Evolutionary conservation across 2,113 vertebrate species (phyloP).

Genomic region (Benitochromis conjunctus): DNA sequence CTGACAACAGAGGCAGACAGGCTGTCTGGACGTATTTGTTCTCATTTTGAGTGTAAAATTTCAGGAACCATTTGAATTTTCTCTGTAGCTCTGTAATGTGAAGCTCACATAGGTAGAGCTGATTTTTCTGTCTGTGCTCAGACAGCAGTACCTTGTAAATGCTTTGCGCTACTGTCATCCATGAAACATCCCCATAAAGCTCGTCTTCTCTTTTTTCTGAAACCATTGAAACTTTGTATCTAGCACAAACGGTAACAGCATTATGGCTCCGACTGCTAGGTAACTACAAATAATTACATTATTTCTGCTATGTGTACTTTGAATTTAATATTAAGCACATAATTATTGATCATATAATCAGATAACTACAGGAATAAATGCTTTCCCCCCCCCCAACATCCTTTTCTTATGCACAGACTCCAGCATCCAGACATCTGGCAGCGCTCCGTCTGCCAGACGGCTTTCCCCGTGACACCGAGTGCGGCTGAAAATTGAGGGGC

Average conservation of each 20-base stretch:
- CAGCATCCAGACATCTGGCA: constrained; percentile 46
- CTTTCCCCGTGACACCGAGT: not conserved
- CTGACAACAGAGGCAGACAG: not conserved
- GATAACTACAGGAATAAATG: not conserved
- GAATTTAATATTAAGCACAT: not conserved
- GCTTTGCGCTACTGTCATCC: not conserved
- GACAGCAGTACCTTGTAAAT: not conserved
- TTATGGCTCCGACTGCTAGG: not conserved
- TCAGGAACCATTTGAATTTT: not conserved
- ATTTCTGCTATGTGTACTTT: not conserved
- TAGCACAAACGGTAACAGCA: not conserved
- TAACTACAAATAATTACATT: not conserved
- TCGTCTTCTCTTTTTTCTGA: not conserved
- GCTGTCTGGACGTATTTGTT: not conserved
- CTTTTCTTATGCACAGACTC: not conserved
- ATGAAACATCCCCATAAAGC: not conserved
- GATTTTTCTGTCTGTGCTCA: not conserved
- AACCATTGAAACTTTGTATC: not conserved
- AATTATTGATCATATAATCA: not conserved
- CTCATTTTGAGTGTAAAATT: not conserved
- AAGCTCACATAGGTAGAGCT: not conserved
- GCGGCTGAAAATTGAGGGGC: constrained; percentile 34
- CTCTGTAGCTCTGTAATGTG: not conserved
- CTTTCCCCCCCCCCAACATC: not conserved
- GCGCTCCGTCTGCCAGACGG: not conserved